phyloP scores from a whole-genome alignment of 2,888 invertebrate species.

The Watsonalla cultraria region DNA sequence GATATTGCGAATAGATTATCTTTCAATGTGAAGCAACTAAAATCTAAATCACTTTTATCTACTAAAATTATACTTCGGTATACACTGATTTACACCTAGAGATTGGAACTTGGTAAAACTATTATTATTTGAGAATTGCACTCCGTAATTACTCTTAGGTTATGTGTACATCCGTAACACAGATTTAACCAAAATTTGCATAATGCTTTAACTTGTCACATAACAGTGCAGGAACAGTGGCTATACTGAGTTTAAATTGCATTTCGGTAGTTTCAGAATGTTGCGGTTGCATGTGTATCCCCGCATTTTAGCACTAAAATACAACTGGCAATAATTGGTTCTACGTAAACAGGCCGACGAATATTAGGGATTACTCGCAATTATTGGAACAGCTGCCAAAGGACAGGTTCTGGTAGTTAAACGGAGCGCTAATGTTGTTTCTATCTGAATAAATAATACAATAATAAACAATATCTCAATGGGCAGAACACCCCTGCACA shows the following conservation, averaged over 20 bases:
- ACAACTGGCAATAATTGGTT: conserved; percentile 41
- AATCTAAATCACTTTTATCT: neutral
- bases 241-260: conserved; percentile 63
- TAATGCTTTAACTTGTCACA: conserved; percentile 67
- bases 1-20: too few relatives aligned
- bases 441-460: too few relatives aligned
- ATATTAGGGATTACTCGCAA: conserved; percentile 26
- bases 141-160: conserved; percentile 26
- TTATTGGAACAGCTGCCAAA: conserved; percentile 7
- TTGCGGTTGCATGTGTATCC: conserved; percentile 44
- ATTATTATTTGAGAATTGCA: conserved; percentile 17
- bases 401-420: neutral
- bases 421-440: conserved; percentile 30
- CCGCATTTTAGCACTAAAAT: conserved; percentile 47
- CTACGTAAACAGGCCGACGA: conserved; percentile 10
- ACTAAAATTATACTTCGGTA: too few relatives aligned
- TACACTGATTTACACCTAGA: too few relatives aligned
- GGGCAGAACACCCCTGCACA: too few relatives aligned
- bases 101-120: neutral
- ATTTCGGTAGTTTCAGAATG: conserved; percentile 55
- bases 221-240: conserved; percentile 49
- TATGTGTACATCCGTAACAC: conserved; percentile 51
- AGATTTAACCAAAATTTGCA: conserved; percentile 59
- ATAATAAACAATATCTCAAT: too few relatives aligned
- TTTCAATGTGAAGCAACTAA: neutral